Evolutionary conservation across 2,888 invertebrate genomes (phyloP).

Genomic region (Dasypogon diadema): DNA sequence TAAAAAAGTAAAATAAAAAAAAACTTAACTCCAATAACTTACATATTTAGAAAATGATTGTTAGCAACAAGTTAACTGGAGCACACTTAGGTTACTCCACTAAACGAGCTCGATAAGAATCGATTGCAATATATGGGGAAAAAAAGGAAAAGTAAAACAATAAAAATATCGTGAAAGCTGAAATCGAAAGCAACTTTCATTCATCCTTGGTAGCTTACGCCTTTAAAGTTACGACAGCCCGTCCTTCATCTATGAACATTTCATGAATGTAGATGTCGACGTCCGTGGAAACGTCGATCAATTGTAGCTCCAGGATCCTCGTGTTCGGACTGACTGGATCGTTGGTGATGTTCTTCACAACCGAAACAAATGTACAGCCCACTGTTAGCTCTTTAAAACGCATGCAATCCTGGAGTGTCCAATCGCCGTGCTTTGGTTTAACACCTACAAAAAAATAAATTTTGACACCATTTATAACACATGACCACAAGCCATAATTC

Average conservation of each 20-base stretch:
- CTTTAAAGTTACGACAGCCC: conserved; percentile 66
- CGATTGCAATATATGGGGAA: background rate
- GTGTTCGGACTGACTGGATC: conserved; percentile 75
- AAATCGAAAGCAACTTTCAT: background rate
- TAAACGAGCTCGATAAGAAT: too few species aligned
- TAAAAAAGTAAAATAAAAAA: background rate
- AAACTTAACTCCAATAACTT: background rate
- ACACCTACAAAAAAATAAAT: conserved; percentile 70
- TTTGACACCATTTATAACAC: too few species aligned
- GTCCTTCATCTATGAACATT: conserved; percentile 74
- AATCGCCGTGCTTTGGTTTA: conserved; percentile 68
- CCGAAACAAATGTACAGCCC: conserved; percentile 77
- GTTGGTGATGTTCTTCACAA: conserved; percentile 74
- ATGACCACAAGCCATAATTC: too few species aligned
- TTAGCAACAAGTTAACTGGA: background rate
- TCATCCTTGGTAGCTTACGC: background rate
- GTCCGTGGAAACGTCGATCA: conserved; percentile 79
- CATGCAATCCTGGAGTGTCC: conserved; percentile 75
- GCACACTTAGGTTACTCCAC: background rate
- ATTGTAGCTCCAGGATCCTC: conserved; percentile 74
- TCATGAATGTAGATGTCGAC: conserved; percentile 78
- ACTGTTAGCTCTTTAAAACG: conserved; percentile 79
- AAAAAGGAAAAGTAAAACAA: background rate
- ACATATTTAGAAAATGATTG: too few species aligned
- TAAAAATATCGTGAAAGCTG: background rate